Evolutionary conservation across 2,797 vertebrate genomes (phyloP).

Genomic region (Agapornis canus): DNA sequence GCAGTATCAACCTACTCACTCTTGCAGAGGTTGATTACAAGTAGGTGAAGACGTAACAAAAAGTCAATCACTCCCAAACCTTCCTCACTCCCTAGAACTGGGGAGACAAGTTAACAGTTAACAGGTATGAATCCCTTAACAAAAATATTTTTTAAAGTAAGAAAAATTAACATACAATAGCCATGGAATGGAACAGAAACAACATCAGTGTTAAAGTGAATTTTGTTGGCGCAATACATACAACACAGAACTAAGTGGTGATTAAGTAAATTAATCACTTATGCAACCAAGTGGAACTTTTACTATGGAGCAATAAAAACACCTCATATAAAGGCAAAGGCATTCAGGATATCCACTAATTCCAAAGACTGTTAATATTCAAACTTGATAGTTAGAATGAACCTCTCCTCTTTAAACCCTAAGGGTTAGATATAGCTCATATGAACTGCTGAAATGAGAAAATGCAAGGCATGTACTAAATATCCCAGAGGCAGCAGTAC

Average conservation of each 20-base stretch:
- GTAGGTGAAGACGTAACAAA: neutral
- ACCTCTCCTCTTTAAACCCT: constrained; percentile 57
- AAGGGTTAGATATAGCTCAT: constrained; percentile 56
- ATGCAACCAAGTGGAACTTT: constrained; percentile 62
- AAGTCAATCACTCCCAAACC: neutral
- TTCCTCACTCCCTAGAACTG: neutral
- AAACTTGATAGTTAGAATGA: constrained; percentile 60
- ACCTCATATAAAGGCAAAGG: constrained; percentile 56
- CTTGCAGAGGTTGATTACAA: neutral
- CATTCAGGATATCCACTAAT: constrained; percentile 51
- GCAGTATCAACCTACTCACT: neutral
- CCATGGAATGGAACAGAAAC: neutral
- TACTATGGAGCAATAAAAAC: constrained; percentile 60
- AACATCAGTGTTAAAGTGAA: neutral
- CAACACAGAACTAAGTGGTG: neutral
- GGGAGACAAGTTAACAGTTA: neutral
- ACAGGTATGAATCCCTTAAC: neutral
- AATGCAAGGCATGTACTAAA: constrained; percentile 69
- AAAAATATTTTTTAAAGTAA: neutral
- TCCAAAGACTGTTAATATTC: constrained; percentile 67
- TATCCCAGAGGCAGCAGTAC: constrained; percentile 68
- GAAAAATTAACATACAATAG: neutral
- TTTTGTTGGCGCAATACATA: constrained; percentile 12
- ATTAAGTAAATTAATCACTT: constrained; percentile 66
- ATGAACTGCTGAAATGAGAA: constrained; percentile 68